Conservation (phyloP, 2,888 invertebrate species). For the Agrochola litura region DNA sequence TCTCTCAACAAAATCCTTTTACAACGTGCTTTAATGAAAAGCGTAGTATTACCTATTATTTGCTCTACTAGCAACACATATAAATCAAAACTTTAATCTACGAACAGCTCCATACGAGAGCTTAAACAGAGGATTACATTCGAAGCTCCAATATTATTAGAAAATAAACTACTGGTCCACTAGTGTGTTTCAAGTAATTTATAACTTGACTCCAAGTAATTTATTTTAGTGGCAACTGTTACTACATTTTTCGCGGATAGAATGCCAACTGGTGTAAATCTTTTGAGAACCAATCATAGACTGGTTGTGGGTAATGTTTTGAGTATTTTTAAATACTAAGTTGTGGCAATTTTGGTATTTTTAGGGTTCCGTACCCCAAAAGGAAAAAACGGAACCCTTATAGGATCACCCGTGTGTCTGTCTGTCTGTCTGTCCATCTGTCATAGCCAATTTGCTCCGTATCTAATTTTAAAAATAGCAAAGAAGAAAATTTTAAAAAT, state of each 20-base stretch:
- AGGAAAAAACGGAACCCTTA: no score
- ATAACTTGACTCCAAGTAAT: conserved; percentile 26
- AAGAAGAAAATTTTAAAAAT: no score
- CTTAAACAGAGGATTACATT: conserved; percentile 29
- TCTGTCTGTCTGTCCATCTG: no score
- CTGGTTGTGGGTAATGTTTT: conserved; percentile 25
- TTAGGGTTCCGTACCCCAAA: no score
- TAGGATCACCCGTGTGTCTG: no score
- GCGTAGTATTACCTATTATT: not conserved
- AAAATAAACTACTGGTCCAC: conserved; percentile 46
- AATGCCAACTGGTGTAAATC: conserved; percentile 59
- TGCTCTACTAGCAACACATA: not conserved
- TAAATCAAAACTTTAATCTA: conserved; percentile 38
- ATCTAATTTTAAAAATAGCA: no score
- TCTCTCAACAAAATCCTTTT: not conserved
- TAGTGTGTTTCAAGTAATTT: conserved; percentile 36
- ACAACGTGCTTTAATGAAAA: not conserved
- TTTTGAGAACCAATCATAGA: conserved; percentile 52
- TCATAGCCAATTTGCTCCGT: no score
- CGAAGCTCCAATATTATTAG: conserved; percentile 52
- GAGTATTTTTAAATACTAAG: not conserved
- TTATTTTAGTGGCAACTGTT: conserved; percentile 44
- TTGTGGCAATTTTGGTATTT: not conserved
- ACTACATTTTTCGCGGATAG: conserved; percentile 54
- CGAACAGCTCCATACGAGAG: conserved; percentile 8